Base-by-base conservation (phyloP, 23 tunicate genomes). In the Trididemnum clinides region DNA sequence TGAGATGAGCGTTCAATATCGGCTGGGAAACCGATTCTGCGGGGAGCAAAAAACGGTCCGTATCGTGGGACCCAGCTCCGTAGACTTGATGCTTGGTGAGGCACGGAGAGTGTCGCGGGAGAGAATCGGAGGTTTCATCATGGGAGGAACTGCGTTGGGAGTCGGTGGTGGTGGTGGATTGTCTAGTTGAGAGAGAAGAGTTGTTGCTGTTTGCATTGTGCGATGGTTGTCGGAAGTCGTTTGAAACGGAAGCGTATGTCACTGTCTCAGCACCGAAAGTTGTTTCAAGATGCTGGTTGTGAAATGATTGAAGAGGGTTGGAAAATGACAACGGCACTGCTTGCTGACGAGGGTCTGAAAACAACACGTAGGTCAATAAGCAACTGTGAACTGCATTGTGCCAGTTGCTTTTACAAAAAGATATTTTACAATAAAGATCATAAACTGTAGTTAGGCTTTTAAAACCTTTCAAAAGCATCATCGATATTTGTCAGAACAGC, bases 141-240 rank as follows among this genome's bases (percentile, higher is more conserved):
- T 44, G 69, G 31, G 23, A 2, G 22, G 50, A 70, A 39, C 69
- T 71, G 21, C 58, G 0, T 7, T 63, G 19, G 34, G 57, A 49
- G 0, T 54, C 70, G 33, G 91, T 92, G 34, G 89, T 90, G 18
- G 91, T 92, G 26, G 97, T 87, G 1, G 97, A 92, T 34, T 87
- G 87, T 10, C 97, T 63, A 2, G 91, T 81, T 22, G 97, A 92
- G 28, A 83, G 81, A 18, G 97, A 79, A 1, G 85, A 72, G 25
- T 77, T 81, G 44, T 87, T 77, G 85, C 91, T 90, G 28, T 57
- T 69, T 20, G 64, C 34, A n/a, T 38, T 32, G 35, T 26, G 36
- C 2, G 21, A 18, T 2, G 50, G 22, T 22, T 57, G 37, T 10
- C 29, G 7, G 25, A 12, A 5, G 5, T 62, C 27, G 27, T 51